Conservation (phyloP, 1,140 invertebrate species). For the Propsilocerus akamusi region DNA sequence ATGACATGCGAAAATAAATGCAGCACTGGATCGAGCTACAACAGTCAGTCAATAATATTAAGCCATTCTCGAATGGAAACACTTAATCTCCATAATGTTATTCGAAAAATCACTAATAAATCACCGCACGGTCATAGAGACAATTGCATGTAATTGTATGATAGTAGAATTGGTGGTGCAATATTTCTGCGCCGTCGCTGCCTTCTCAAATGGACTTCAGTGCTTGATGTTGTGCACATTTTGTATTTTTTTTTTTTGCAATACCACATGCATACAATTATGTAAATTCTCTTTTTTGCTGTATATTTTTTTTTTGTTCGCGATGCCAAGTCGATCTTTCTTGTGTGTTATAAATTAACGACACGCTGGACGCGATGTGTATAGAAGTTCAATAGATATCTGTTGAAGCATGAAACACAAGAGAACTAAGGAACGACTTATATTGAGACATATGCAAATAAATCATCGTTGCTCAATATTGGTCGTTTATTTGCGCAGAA, state of each 20-base stretch:
- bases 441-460: constrained; percentile 2
- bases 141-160: constrained; percentile 3
- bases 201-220: too few species aligned
- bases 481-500: too few species aligned
- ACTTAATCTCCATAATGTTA: constrained; percentile 3
- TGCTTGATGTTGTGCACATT: too few species aligned
- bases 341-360: constrained; percentile 2
- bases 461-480: constrained; percentile 1
- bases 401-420: too few species aligned
- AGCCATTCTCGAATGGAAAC: neutral
- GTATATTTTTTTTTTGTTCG: neutral
- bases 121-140: neutral
- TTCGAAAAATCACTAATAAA: constrained; percentile 4
- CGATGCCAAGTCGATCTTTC: too few species aligned
- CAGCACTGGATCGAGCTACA: too few species aligned
- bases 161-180: constrained; percentile 1
- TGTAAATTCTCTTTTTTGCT: neutral
- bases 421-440: neutral
- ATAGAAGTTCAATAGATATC: neutral
- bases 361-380: neutral
- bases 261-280: constrained; percentile 1
- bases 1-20: too few species aligned
- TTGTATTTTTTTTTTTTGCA: neutral
- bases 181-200: neutral
- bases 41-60: constrained; percentile 1